Percentiles rank a stretch among this genome's conserved stretches.
Conservation (phyloP, 2,797 vertebrate species). For the Sebastes matsubarae region DNA sequence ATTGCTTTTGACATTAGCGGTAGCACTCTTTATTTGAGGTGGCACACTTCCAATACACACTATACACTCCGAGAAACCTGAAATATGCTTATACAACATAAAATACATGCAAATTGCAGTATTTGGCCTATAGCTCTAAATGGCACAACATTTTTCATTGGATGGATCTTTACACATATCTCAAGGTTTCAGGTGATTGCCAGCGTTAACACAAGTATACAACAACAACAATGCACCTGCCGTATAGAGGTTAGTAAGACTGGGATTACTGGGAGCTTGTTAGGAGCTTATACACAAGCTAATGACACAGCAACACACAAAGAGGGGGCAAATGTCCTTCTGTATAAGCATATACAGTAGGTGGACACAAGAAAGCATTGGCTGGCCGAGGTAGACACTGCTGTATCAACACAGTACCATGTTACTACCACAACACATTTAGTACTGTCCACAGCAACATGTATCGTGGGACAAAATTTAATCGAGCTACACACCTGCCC, state of each 20-base stretch:
- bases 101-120: neutral
- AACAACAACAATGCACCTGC: neutral
- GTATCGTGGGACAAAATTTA: neutral
- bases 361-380: neutral
- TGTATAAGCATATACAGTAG: neutral
- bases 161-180: neutral
- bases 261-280: conserved; percentile 33
- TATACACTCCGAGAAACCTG: neutral
- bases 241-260: neutral
- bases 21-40: neutral
- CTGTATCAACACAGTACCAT: too few species aligned
- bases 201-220: neutral
- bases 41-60: neutral
- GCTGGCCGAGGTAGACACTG: neutral
- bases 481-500: neutral
- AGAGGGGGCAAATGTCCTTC: neutral
- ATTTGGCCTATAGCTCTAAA: neutral
- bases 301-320: neutral
- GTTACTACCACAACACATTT: neutral
- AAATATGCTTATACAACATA: neutral
- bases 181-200: neutral
- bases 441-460: neutral
- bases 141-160: neutral
- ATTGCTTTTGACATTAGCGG: neutral
- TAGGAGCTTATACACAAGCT: conserved; percentile 15